Evolutionary conservation across 2,888 invertebrate species (phyloP), one percentile per base, ranked within the genome.

Genomic region (Chymomyza fuscimana): DNA sequence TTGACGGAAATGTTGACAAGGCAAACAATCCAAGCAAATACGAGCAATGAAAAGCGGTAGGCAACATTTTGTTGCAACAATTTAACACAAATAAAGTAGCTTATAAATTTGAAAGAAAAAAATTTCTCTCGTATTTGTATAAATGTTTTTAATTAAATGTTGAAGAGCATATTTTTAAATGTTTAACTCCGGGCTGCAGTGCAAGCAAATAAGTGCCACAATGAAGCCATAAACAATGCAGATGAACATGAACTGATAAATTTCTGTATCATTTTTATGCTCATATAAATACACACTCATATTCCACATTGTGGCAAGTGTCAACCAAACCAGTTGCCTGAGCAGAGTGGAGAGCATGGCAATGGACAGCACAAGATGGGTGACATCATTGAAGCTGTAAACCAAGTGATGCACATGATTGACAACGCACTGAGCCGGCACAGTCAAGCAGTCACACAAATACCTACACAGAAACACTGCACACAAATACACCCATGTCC

Each of bases 391-490:
- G 65, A 61, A 69, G 70, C 69, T 63, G 63, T 59, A 65, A 65
- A 74, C 63, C 73, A 74, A 80, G 73, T 73, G 85, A 84, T 77
- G 82, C 88, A 88, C 74, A 88, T 88, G 87, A 87, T 85, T 85
- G 80, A 87, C 85, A 85, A 74, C 73, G 73, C 69, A 71, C 67
- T 63, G 59, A 75, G 72, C 65, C 67, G 65, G 36, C 32, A 12
- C 79, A 77, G 69, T 50, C 74, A 76, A 67, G 54, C 64, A 65
- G 19, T 58, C 32, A 72, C 68, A 70, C 63, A 56, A 62, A 70
- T 12, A 46, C 59, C 4, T 25, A 58, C 12, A 19, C n/a, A 56
- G 19, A 36, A 36, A 65, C 63, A 29, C 25, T 12, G 10, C 46
- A 62, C 19, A 12, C 52, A 40, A 6, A 29, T 4, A 64, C 52